Conservation (phyloP, 2,113 vertebrate species). For the Neotoma lepida region DNA sequence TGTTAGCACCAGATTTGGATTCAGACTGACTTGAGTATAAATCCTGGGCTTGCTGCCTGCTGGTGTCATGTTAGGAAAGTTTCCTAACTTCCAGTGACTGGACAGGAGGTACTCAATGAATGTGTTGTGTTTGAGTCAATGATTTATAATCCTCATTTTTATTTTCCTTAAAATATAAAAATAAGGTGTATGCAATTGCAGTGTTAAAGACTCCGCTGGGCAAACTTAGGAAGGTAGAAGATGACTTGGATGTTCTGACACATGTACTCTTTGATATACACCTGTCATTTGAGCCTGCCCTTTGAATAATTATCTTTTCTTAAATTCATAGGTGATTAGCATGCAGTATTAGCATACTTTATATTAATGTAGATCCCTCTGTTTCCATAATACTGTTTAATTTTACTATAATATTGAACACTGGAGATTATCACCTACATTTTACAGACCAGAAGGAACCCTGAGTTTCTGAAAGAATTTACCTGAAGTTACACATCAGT, state of each 20-base stretch:
- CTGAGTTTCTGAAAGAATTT: not conserved
- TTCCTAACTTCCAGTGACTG: not conserved
- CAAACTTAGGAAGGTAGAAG: not conserved
- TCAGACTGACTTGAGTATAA: not conserved
- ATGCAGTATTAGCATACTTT: not conserved
- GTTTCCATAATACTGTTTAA: not conserved
- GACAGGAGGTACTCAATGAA: not conserved
- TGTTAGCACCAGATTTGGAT: not conserved
- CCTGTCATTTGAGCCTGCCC: not conserved
- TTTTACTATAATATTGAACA: not conserved
- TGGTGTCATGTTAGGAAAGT: not conserved
- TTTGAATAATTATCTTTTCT: not conserved
- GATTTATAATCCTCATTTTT: not conserved
- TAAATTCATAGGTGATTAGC: not conserved
- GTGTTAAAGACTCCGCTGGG: not conserved
- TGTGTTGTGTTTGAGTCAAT: not conserved
- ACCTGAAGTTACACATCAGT: not conserved
- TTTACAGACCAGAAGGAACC: not conserved
- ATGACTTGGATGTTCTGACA: not conserved
- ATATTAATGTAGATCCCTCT: not conserved
- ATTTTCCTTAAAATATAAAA: conserved; percentile 35
- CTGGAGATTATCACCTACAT: not conserved
- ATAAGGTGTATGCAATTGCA: not conserved
- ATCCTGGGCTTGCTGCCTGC: not conserved
- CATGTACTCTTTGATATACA: not conserved